Conservation (phyloP, 2,113 vertebrate species). For the Willisornis vidua region DNA sequence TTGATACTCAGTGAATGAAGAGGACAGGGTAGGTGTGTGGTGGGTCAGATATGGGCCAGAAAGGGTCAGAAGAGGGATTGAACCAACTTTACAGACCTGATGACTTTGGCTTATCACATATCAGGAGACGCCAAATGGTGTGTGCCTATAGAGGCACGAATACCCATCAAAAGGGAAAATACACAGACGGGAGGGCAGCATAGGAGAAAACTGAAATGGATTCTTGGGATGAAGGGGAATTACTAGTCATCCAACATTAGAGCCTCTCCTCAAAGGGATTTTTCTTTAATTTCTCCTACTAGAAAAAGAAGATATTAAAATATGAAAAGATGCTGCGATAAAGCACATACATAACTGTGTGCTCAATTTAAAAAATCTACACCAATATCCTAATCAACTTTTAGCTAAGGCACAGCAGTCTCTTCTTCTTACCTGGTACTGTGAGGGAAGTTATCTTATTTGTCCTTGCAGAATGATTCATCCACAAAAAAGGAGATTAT, state of each 20-base stretch:
- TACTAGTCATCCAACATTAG: neutral
- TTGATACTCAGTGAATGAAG: neutral
- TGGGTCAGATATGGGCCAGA: neutral
- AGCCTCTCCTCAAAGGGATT: neutral
- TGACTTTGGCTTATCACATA: neutral
- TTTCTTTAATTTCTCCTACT: neutral
- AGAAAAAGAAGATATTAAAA: neutral
- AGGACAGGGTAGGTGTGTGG: neutral
- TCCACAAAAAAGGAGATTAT: neutral
- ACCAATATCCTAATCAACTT: neutral
- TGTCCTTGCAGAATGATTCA: neutral
- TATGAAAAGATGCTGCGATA: neutral
- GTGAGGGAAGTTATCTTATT: constrained; percentile 8
- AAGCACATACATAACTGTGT: neutral
- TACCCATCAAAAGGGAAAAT: neutral
- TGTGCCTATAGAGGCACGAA: neutral
- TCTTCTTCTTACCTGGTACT: neutral
- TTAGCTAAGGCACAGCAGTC: neutral
- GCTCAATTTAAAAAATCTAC: neutral
- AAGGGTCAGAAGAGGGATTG: neutral
- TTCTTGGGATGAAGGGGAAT: neutral
- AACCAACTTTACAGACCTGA: neutral
- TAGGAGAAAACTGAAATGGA: neutral
- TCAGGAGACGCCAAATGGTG: neutral
- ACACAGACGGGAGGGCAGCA: neutral